Evolutionary conservation across 2,797 vertebrate species (phyloP).

Genomic region (Pipistrellus pipistrellus): DNA sequence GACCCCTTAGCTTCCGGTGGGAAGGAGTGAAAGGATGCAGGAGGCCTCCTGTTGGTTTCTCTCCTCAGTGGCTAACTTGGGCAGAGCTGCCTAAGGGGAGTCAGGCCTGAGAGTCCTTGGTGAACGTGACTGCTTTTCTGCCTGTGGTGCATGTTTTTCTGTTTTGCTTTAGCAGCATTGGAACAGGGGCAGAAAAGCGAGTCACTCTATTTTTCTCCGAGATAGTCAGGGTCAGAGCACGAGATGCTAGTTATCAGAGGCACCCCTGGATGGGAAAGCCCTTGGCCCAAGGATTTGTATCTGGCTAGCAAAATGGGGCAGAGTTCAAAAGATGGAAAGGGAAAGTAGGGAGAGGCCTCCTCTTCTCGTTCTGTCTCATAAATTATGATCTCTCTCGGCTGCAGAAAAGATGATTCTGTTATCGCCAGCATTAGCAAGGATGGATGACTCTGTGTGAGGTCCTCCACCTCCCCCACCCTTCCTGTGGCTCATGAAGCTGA

Average conservation of each 20-base stretch:
- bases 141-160: not conserved
- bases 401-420: not conserved
- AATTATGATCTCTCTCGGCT: not conserved
- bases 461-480: too few species aligned
- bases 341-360: not conserved
- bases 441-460: not conserved
- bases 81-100: not conserved
- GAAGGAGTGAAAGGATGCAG: not conserved
- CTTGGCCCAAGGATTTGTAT: not conserved
- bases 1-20: not conserved
- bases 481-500: not conserved
- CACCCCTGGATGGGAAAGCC: not conserved
- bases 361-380: not conserved
- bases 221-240: not conserved
- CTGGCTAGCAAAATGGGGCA: not conserved
- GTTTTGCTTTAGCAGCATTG: not conserved
- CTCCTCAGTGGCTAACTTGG: not conserved
- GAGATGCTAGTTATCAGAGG: not conserved
- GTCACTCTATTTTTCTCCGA: not conserved
- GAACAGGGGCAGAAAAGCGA: not conserved
- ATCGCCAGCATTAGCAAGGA: not conserved
- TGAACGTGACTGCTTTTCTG: not conserved
- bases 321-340: conserved; percentile 36
- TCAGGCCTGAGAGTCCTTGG: not conserved
- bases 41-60: not conserved